phyloP scores from a whole-genome alignment of 2,888 invertebrate genomes.

The Callinectes sapidus region DNA sequence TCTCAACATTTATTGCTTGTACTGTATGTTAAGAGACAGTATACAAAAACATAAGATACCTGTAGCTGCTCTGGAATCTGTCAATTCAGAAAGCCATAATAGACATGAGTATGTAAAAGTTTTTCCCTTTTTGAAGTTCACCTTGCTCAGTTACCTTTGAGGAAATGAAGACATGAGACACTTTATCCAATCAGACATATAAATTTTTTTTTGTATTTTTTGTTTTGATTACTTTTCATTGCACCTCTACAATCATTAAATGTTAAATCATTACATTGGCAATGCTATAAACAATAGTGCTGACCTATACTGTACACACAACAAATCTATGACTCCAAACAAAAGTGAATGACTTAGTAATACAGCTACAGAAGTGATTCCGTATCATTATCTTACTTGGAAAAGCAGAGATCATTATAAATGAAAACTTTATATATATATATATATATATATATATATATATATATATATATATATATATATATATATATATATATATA shows the following conservation, averaged over 20 bases:
- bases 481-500: conserved; percentile 50
- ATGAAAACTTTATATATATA: conserved; percentile 62
- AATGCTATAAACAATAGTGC: conserved; percentile 60
- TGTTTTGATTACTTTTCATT: conserved; percentile 63
- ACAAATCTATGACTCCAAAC: conserved; percentile 53
- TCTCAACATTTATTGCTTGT: conserved; percentile 70
- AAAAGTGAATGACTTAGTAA: conserved; percentile 56
- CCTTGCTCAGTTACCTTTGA: conserved; percentile 41
- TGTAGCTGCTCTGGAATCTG: conserved; percentile 64
- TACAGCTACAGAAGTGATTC: conserved; percentile 60
- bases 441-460: conserved; percentile 54
- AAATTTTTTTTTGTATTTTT: conserved; percentile 39
- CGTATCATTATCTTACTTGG: conserved; percentile 60
- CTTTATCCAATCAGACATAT: conserved; percentile 62
- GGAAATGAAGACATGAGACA: conserved; percentile 48
- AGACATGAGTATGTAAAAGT: conserved; percentile 50
- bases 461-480: conserved; percentile 25
- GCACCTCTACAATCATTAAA: conserved; percentile 61
- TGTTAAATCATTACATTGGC: conserved; percentile 51
- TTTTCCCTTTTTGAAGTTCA: conserved; percentile 22
- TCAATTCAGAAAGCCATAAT: conserved; percentile 55
- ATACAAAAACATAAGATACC: conserved; percentile 66
- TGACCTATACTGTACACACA: conserved; percentile 65
- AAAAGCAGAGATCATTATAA: conserved; percentile 63
- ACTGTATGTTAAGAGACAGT: conserved; percentile 70